These are phyloP conservation scores for Parnassius smintheus DNA, from an alignment of 2,888 invertebrate genomes.

Conservation along the genomic window DNA sequence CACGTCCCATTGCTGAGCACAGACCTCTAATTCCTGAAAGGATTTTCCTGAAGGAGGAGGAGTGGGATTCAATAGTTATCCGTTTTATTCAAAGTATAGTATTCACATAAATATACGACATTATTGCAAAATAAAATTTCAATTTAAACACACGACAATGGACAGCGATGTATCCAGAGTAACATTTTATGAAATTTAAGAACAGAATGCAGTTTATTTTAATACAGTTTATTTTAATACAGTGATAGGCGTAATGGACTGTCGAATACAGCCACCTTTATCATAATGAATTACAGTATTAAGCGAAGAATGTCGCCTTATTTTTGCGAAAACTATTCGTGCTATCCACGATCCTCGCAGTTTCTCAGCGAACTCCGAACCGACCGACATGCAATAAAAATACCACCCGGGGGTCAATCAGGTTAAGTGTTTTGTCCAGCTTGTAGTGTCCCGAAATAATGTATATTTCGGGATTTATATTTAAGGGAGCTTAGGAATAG, in stretches of 20 bases:
- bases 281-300: conserved; percentile 15
- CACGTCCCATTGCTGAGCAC: too few relatives aligned
- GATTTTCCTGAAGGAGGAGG: too few relatives aligned
- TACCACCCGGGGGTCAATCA: conserved; percentile 69
- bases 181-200: too few relatives aligned
- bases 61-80: too few relatives aligned
- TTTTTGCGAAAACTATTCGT: conserved; percentile 27
- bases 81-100: too few relatives aligned
- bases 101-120: too few relatives aligned
- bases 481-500: conserved; percentile 53
- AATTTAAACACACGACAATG: too few relatives aligned
- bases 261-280: conserved; percentile 8
- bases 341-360: conserved; percentile 28
- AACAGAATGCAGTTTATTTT: not conserved
- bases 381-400: conserved; percentile 63
- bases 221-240: not conserved
- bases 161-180: too few relatives aligned
- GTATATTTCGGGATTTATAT: conserved; percentile 62
- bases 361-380: conserved; percentile 42
- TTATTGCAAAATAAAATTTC: too few relatives aligned
- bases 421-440: conserved; percentile 67
- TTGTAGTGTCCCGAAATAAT: conserved; percentile 54
- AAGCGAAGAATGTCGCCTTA: conserved; percentile 27
- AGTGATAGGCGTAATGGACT: conserved; percentile 1
- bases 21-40: too few relatives aligned